These are phyloP conservation scores for Drosophila murphyi DNA, from an alignment of 1,140 invertebrate species.

Conservation along the genomic window DNA sequence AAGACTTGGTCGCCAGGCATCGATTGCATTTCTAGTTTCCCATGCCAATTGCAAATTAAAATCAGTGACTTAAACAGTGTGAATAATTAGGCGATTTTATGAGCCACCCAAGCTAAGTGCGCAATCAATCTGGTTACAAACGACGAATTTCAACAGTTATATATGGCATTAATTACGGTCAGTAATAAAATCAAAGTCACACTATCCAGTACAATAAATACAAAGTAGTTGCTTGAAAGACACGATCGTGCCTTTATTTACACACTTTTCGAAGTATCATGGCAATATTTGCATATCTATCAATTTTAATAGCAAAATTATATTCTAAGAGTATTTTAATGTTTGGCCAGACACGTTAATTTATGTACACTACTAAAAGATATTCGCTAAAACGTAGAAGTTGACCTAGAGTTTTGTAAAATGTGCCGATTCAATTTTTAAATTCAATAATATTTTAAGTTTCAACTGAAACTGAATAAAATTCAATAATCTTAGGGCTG, in stretches of 20 bases:
- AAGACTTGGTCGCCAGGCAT: slow-evolving; percentile 33
- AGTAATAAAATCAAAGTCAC: too few relatives aligned
- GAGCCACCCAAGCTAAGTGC: slow-evolving; percentile 24
- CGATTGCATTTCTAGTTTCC: slow-evolving; percentile 39
- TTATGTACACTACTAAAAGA: too few relatives aligned
- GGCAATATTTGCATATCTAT: neutral
- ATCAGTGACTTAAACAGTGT: slow-evolving; percentile 51
- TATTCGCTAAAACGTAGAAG: too few relatives aligned
- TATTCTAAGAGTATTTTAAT: too few relatives aligned
- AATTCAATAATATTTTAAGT: too few relatives aligned
- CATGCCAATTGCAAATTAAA: slow-evolving; percentile 57
- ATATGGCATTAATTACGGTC: neutral
- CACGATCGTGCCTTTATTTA: slow-evolving; percentile 1
- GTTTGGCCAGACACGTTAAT: too few relatives aligned
- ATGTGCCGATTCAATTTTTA: too few relatives aligned
- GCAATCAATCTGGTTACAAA: slow-evolving; percentile 15
- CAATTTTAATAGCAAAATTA: neutral
- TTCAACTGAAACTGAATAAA: too few relatives aligned
- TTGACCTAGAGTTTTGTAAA: too few relatives aligned
- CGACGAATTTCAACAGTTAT: neutral
- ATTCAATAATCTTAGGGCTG: too few relatives aligned
- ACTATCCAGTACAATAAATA: neutral
- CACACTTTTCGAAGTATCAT: neutral
- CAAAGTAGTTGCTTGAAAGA: neutral
- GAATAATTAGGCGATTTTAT: slow-evolving; percentile 7